Conservation (phyloP, 2,888 invertebrate genomes). For the Acleris emargana region DNA sequence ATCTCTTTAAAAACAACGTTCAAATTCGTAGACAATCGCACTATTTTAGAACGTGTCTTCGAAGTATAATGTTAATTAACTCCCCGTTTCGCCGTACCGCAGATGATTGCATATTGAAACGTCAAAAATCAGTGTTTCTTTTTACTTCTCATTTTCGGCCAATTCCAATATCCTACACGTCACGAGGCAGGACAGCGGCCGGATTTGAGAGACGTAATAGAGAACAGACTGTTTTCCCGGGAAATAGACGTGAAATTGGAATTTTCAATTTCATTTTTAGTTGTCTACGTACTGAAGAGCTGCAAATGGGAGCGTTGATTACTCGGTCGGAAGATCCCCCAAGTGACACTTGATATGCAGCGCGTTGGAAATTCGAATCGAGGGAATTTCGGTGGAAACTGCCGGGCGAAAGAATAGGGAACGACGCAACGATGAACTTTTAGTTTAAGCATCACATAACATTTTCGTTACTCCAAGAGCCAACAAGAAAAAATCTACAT, state of each 20-base stretch:
- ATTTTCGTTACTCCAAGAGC: constrained; percentile 10
- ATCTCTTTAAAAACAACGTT: constrained; percentile 44
- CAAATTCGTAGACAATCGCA: constrained; percentile 43
- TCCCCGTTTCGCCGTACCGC: constrained; percentile 53
- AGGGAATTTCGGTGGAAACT: constrained; percentile 21
- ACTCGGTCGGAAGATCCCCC: constrained; percentile 32
- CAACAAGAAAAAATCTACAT: constrained; percentile 25
- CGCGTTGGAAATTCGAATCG: constrained; percentile 16
- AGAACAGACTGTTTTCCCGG: constrained; percentile 73
- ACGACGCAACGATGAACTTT: constrained; percentile 19
- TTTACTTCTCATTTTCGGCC: constrained; percentile 77
- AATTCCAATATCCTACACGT: constrained; percentile 77
- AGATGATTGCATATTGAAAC: constrained; percentile 81
- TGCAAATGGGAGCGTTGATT: constrained; percentile 51
- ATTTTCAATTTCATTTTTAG: constrained; percentile 73
- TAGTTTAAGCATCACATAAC: constrained; percentile 13
- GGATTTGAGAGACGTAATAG: constrained; percentile 71
- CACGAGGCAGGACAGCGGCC: constrained; percentile 63
- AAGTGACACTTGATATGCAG: constrained; percentile 35
- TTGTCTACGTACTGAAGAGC: constrained; percentile 58
- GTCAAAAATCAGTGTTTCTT: constrained; percentile 79
- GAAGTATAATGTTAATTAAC: constrained; percentile 64
- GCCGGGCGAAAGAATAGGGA: constrained; percentile 5
- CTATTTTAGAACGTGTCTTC: constrained; percentile 43
- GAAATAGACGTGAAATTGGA: constrained; percentile 76